These are phyloP conservation scores for Poeciliopsis turneri DNA, from an alignment of 2,797 vertebrate species.

Conservation along the genomic window DNA sequence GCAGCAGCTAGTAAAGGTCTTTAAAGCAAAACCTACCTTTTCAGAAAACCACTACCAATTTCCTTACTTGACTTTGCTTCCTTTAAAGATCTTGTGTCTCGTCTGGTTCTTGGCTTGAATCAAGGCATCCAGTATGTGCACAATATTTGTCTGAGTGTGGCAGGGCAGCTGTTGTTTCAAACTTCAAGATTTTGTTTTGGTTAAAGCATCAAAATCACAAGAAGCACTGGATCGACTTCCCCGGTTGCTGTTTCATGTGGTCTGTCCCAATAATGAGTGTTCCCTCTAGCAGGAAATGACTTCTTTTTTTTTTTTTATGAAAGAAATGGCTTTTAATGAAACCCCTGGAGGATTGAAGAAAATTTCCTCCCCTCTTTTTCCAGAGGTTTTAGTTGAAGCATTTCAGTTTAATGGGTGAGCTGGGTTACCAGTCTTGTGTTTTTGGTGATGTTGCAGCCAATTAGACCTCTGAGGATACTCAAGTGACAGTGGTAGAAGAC, in stretches of 20 bases:
- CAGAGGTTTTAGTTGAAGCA: slow-evolving; percentile 67
- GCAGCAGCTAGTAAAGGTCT: not conserved
- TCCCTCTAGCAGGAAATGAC: slow-evolving; percentile 60
- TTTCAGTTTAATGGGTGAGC: slow-evolving; percentile 67
- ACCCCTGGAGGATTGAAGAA: slow-evolving; percentile 60
- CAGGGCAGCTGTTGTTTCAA: slow-evolving; percentile 10
- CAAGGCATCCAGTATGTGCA: slow-evolving; percentile 49
- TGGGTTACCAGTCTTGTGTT: slow-evolving; percentile 61
- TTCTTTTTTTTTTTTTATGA: slow-evolving; percentile 52
- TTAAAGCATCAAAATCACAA: slow-evolving; percentile 38
- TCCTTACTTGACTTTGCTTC: slow-evolving; percentile 30
- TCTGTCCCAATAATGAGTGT: slow-evolving; percentile 46
- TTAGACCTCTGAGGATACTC: slow-evolving; percentile 41
- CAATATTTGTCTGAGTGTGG: slow-evolving; percentile 50
- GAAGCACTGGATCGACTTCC: slow-evolving; percentile 31
- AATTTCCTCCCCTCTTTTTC: slow-evolving; percentile 52
- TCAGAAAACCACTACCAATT: slow-evolving; percentile 5
- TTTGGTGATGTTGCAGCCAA: slow-evolving; percentile 55
- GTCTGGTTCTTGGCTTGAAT: slow-evolving; percentile 48
- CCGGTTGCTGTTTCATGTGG: slow-evolving; percentile 42
- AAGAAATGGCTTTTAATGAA: slow-evolving; percentile 74
- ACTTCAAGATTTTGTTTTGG: slow-evolving; percentile 42
- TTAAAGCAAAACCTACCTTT: not conserved
- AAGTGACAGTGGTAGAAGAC: slow-evolving; percentile 30
- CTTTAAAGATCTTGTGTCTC: slow-evolving; percentile 38